Evolutionary conservation across 2,113 vertebrate species (phyloP), one percentile per base, ranked within the genome.

Genomic region (Isurus oxyrinchus): DNA sequence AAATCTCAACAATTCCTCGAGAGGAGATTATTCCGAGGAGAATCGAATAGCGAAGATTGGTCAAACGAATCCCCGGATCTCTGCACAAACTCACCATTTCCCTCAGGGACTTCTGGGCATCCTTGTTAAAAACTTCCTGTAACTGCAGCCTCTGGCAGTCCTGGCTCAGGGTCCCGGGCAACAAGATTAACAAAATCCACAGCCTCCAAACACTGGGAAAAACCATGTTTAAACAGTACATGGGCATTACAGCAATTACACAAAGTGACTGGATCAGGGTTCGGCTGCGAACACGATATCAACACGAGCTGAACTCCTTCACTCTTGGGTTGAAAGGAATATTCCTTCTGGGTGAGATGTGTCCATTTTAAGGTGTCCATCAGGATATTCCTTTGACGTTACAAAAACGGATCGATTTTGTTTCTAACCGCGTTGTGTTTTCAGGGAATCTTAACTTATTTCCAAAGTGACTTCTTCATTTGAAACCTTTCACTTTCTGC

Each of bases 381-480:
- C 14, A 94, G 90, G 59, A 40, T 63, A 63, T 94, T 94, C 90
- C 90, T 94, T 94, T 94, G 90, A 94, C 90, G 90, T 94, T 66
- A n/a, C 59, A 63, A 63, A 94, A 61, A 93, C 27, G 1, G 14
- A 61, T 61, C 31, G 2, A 40, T 40, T 63, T 94, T 94, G 90
- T 16, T 66, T 94, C 90, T 94, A 63, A 94, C 90, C 90, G n/a
- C 90, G n/a, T 19, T 94, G 4, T 21, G 19, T 40, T 94, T 94
- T 66, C 35, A 63, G 59, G 90, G 61, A 94, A 23, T 66, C n/a
- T 94, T 59, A 35, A 59, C 27, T 59, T 59, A 2, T 6, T 91
- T 94, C 5, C 16, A 40, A 63, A 61, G 14, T n/a, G 59, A 63
- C 35, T 63, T 84, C 81, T 84, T 19, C 59, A 66, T n/a, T 59